Conservation (phyloP, 2,797 vertebrate species). For the Betta splendens region DNA sequence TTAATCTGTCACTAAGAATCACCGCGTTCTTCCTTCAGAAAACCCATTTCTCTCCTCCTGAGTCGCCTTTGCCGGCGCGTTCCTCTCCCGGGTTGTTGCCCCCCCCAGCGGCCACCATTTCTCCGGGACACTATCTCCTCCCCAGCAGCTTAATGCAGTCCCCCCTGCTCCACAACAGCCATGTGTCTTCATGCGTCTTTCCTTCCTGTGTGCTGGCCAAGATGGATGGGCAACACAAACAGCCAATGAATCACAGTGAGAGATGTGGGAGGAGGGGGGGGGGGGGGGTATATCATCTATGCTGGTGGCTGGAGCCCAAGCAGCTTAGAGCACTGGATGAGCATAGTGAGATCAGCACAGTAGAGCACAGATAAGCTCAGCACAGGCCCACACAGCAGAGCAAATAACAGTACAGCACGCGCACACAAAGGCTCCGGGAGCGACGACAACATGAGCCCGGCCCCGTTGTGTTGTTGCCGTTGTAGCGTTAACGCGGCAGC, state of each 20-base stretch:
- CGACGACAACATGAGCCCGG: slow-evolving; percentile 28
- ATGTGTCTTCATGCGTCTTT: slow-evolving; percentile 72
- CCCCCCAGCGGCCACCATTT: slow-evolving; percentile 47
- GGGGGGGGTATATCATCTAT: slow-evolving; percentile 76
- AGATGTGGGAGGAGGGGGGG: slow-evolving; percentile 72
- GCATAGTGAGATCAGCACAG: slow-evolving; percentile 74
- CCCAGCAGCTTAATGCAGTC: slow-evolving; percentile 61
- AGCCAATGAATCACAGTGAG: slow-evolving; percentile 80
- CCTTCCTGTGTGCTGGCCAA: slow-evolving; percentile 65
- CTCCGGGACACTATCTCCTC: slow-evolving; percentile 59
- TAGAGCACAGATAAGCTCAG: slow-evolving; percentile 71
- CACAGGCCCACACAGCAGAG: slow-evolving; percentile 69
- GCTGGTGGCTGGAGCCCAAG: slow-evolving; percentile 77
- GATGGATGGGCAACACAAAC: slow-evolving; percentile 78
- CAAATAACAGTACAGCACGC: slow-evolving; percentile 55
- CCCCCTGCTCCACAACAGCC: slow-evolving; percentile 63
- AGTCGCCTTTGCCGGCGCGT: too few relatives aligned
- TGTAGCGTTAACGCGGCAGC: slow-evolving; percentile 56
- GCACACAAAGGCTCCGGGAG: slow-evolving; percentile 38
- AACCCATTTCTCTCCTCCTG: slow-evolving; percentile 57
- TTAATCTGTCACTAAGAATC: slow-evolving; percentile 64
- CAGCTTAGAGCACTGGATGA: slow-evolving; percentile 75
- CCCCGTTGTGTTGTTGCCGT: slow-evolving; percentile 27
- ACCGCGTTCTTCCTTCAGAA: slow-evolving; percentile 59
- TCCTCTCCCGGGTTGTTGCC: slow-evolving; percentile 27